Evolutionary conservation across 2,797 vertebrate species (phyloP), one percentile per base, ranked within the genome.

Genomic region (Phylloscopus collybita): DNA sequence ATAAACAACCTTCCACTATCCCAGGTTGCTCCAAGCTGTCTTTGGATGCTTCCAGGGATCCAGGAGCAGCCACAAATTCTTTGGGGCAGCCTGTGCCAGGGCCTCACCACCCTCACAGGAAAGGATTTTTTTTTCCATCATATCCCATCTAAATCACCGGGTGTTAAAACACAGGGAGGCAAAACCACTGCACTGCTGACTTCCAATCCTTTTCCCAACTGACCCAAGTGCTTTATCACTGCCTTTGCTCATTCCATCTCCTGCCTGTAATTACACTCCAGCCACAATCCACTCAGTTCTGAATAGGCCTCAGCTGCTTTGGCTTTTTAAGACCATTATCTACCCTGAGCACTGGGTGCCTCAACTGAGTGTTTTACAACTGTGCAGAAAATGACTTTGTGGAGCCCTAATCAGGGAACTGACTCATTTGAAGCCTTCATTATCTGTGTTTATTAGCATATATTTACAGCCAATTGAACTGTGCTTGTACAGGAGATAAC

Each of bases 291-390:
- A 70, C 85, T 94, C 86, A 4, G n/a, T 40, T 27, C 69, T 90
- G 20, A 86, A 87, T 9, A 71, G 42, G 44, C 44, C 59, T 90
- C 91, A 82, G 75, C 88, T 91, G 74, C 87, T 91, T 88, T 69
- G 80, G 57, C 91, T 91, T 91, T 91, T 79, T 80, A 91, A 91
- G 69, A 36, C 72, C 90, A 69, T 94, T 90, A 80, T 83, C 88
- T 42, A 7, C 16, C 42, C 87, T 27, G 64, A 95, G 61, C 91
- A 71, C 20, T 27, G 65, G 60, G n/a, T 47, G 59, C 64, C 73
- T 73, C 75, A 80, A 51, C 45, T 15, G 75, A 92, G 34, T 7
- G 59, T 66, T 90, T 87, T 45, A 44, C 6, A 4, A 4, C 26
- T 3, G 11, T 20, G 30, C 73, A 90, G 60, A 38, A 82, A 95